A percentile compares a stretch with the other conserved stretches of the same genome.
Evolutionary conservation across 1,140 invertebrate species (phyloP).

Genomic region (Caenorhabditis brenneri): DNA sequence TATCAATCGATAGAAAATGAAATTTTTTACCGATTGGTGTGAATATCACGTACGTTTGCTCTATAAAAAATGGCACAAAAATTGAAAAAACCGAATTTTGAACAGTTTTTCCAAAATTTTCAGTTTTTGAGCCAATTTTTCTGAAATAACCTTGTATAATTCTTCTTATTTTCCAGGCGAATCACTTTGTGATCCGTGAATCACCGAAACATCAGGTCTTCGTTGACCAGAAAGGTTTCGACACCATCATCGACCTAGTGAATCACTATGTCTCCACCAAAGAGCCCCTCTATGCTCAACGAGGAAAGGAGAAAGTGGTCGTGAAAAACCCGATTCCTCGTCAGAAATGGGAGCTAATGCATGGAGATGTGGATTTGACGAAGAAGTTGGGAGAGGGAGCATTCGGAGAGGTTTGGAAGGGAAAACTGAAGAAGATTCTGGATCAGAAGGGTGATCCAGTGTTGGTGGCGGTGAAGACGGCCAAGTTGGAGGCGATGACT

Average conservation of each 20-base stretch:
- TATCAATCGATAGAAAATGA: no score
- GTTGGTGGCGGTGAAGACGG: slow-evolving; percentile 39
- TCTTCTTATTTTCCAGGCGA: neutral
- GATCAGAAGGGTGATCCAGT: neutral
- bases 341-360: slow-evolving; percentile 1
- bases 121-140: no score
- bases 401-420: slow-evolving; percentile 25
- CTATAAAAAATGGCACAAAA: no score
- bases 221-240: slow-evolving; percentile 14
- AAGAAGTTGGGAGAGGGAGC: slow-evolving; percentile 44
- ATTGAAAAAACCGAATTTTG: no score
- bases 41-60: no score
- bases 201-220: neutral
- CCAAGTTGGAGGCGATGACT: slow-evolving; percentile 49
- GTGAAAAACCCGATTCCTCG: neutral
- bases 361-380: slow-evolving; percentile 24
- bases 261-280: slow-evolving; percentile 22
- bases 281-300: neutral
- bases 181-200: slow-evolving; percentile 15
- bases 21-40: no score
- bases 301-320: neutral
- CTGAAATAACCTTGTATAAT: neutral
- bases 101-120: no score
- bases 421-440: neutral
- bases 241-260: slow-evolving; percentile 17